phyloP scores from a whole-genome alignment of 2,888 invertebrate genomes.

The Embidobia sp. region DNA sequence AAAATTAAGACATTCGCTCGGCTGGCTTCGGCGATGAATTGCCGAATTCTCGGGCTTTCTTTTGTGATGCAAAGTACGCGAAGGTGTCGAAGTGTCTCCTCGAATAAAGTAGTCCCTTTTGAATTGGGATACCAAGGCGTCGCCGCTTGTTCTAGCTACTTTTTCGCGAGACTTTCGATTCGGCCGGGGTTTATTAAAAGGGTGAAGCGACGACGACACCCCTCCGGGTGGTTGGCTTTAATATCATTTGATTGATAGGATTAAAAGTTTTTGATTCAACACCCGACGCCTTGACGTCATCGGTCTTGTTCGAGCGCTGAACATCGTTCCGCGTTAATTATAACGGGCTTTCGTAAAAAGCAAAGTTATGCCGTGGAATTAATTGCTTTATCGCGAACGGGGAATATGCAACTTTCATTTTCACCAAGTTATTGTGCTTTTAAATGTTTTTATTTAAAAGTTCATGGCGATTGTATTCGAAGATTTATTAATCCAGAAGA shows the following conservation, averaged over 20 bases:
- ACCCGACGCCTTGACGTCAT: conserved; percentile 55
- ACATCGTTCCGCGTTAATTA: conserved; percentile 65
- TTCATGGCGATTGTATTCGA: conserved; percentile 21
- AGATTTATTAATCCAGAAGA: conserved; percentile 47
- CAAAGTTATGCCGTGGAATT: conserved; percentile 60
- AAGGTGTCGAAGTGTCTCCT: conserved; percentile 69
- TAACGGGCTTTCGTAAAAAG: conserved; percentile 65
- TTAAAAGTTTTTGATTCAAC: conserved; percentile 73
- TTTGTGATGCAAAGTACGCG: conserved; percentile 77
- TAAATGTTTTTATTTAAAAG: conserved; percentile 52
- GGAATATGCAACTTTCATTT: conserved; percentile 53
- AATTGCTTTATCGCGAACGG: conserved; percentile 58
- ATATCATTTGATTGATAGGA: conserved; percentile 78
- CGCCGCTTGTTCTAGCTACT: conserved; percentile 68
- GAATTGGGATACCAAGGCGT: conserved; percentile 64
- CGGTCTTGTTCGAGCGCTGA: conserved; percentile 62
- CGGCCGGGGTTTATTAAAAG: conserved; percentile 76
- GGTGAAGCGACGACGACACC: conserved; percentile 68
- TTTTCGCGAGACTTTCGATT: conserved; percentile 75
- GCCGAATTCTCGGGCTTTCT: conserved; percentile 75
- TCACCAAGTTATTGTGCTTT: conserved; percentile 42
- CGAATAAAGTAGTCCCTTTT: conserved; percentile 77
- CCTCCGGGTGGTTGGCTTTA: conserved; percentile 60
- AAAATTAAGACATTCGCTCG: conserved; percentile 35
- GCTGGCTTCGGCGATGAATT: conserved; percentile 70